These are phyloP conservation scores for Nyctibius grandis DNA, from an alignment of 2,797 vertebrate species.

Conservation along the genomic window DNA sequence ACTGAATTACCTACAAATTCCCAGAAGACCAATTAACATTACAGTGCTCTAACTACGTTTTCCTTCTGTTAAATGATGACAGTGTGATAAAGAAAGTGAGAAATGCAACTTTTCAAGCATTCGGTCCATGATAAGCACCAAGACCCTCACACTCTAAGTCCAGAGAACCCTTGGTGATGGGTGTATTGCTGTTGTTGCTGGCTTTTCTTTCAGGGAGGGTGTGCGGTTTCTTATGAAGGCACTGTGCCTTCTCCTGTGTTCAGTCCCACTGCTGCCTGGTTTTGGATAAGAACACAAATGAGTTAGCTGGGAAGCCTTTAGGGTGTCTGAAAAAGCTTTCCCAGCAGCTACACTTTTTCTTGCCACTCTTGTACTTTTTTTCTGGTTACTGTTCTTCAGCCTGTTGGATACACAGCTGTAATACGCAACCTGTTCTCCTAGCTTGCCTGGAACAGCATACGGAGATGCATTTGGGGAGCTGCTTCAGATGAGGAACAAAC, in stretches of 20 bases:
- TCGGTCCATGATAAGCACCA: accelerated
- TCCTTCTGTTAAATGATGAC: neutral
- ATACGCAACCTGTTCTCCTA: neutral
- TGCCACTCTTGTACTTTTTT: neutral
- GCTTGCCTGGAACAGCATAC: neutral
- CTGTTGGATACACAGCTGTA: neutral
- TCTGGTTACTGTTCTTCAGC: neutral
- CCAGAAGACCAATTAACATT: neutral
- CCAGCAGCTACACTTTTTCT: neutral
- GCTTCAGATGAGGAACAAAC: neutral
- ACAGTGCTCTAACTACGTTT: neutral
- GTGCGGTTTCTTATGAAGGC: neutral
- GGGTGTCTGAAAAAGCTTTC: neutral
- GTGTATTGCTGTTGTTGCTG: neutral
- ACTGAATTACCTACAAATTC: neutral
- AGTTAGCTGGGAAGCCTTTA: neutral
- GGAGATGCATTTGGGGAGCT: neutral
- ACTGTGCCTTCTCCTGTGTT: neutral
- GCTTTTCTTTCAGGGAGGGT: neutral
- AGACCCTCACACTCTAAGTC: too few species aligned
- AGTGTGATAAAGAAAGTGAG: neutral
- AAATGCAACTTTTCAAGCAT: neutral
- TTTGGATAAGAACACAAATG: neutral
- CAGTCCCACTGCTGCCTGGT: neutral
- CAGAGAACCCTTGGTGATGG: neutral